These are phyloP conservation scores for Olivierus martensii DNA, from an alignment of 1,140 invertebrate genomes.

Conservation along the genomic window DNA sequence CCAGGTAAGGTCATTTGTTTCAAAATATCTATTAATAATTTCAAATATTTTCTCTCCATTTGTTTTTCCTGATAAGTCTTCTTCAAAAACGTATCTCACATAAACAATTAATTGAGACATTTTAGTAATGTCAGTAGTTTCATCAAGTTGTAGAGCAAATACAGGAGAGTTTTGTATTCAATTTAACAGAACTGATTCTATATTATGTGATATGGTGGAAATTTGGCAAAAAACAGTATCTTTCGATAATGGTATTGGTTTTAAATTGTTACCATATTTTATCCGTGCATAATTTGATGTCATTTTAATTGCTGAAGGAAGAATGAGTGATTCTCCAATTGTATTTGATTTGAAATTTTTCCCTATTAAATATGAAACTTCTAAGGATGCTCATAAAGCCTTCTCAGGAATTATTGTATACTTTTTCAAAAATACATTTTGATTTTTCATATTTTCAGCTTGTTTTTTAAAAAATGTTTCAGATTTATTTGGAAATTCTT, in stretches of 20 bases:
- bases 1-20: constrained; percentile 3
- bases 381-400: no score
- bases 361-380: no score
- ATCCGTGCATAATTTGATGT: no score
- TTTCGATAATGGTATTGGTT: constrained; percentile 1
- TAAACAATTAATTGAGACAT: constrained; percentile 1
- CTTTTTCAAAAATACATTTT: constrained; percentile 5
- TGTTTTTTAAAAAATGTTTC: constrained; percentile 7
- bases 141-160: constrained; percentile 2
- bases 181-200: not conserved
- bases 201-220: not conserved
- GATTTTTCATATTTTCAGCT: constrained; percentile 4
- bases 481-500: constrained; percentile 6
- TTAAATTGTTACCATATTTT: not conserved
- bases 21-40: constrained; percentile 6
- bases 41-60: constrained; percentile 6
- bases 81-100: not conserved
- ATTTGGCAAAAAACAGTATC: not conserved
- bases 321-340: no score
- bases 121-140: constrained; percentile 6
- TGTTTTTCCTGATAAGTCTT: not conserved
- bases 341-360: no score
- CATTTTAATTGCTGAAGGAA: no score
- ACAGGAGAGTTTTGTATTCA: constrained; percentile 4
- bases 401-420: not conserved